A percentile compares a stretch with the other conserved stretches of the same genome.
phyloP scores from a whole-genome alignment of 2,888 invertebrate genomes.

The Lissocephala sabroskyi region DNA sequence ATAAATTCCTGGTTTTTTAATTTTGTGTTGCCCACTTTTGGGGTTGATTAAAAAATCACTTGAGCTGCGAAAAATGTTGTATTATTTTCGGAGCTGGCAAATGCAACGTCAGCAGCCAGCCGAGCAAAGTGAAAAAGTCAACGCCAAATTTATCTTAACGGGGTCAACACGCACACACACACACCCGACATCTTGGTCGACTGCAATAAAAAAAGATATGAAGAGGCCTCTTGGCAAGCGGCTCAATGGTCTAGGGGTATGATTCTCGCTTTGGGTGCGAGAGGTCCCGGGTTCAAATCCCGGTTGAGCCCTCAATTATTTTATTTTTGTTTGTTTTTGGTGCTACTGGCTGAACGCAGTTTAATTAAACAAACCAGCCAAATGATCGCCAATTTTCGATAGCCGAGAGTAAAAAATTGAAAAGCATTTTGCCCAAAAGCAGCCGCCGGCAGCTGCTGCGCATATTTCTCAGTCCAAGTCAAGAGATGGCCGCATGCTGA shows the following conservation, averaged over 20 bases:
- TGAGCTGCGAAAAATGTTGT: too few relatives aligned
- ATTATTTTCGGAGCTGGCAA: too few relatives aligned
- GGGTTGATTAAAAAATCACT: too few relatives aligned
- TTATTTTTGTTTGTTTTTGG: conserved; percentile 8
- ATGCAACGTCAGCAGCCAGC: too few relatives aligned
- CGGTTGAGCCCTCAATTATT: conserved; percentile 67
- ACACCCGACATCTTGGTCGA: not conserved
- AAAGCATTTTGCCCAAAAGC: conserved; percentile 34
- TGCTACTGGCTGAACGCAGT: conserved; percentile 5
- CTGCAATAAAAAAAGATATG: not conserved
- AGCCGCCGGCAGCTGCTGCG: conserved; percentile 5
- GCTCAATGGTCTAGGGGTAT: conserved; percentile 72
- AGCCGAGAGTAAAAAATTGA: conserved; percentile 12
- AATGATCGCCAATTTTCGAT: conserved; percentile 41
- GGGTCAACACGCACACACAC: not conserved
- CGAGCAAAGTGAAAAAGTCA: conserved; percentile 18
- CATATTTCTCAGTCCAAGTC: conserved; percentile 4
- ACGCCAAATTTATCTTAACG: conserved; percentile 4
- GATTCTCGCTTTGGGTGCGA: conserved; percentile 72
- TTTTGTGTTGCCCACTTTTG: too few relatives aligned
- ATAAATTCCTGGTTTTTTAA: too few relatives aligned
- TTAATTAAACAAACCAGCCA: conserved; percentile 46
- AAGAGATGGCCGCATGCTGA: conserved; percentile 48
- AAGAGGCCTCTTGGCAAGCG: conserved; percentile 31
- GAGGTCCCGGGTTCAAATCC: conserved; percentile 73